Evolutionary conservation across 2,888 invertebrate genomes (phyloP).

Genomic region (Phragmatobia fuliginosa): DNA sequence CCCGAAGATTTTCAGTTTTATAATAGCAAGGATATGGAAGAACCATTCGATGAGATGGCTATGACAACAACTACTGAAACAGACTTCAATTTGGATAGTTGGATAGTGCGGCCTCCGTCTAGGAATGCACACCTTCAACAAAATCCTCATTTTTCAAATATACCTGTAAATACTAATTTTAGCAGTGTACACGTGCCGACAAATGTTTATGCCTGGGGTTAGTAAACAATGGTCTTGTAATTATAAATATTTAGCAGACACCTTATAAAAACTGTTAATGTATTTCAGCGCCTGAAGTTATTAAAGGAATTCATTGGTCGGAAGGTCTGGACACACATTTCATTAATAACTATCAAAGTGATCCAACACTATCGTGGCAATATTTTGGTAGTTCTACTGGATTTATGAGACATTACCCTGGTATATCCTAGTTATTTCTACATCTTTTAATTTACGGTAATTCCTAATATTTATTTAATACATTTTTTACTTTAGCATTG

Average conservation of each 20-base stretch:
- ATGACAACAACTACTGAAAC: slow-evolving; percentile 85
- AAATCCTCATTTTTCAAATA: slow-evolving; percentile 92
- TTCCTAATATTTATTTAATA: background rate
- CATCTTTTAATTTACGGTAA: background rate
- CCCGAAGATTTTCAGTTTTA: slow-evolving; percentile 89
- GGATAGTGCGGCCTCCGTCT: slow-evolving; percentile 85
- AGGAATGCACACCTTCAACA: slow-evolving; percentile 89
- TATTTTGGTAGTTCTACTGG: slow-evolving; percentile 99
- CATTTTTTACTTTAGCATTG: slow-evolving; percentile 85
- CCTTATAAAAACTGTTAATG: slow-evolving; percentile 24
- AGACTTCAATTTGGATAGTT: slow-evolving; percentile 81
- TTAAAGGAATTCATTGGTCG: slow-evolving; percentile 98
- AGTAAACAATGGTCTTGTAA: slow-evolving; percentile 47
- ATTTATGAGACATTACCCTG: slow-evolving; percentile 98
- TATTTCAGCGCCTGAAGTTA: slow-evolving; percentile 91
- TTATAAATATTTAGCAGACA: slow-evolving; percentile 26
- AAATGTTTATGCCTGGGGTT: slow-evolving; percentile 96
- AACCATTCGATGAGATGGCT: slow-evolving; percentile 82
- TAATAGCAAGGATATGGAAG: slow-evolving; percentile 90
- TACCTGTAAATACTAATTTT: slow-evolving; percentile 91
- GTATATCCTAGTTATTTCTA: slow-evolving; percentile 73
- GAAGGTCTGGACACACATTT: slow-evolving; percentile 96
- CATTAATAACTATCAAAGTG: slow-evolving; percentile 93
- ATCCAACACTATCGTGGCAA: slow-evolving; percentile 98
- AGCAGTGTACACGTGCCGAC: slow-evolving; percentile 98